Percentiles rank a stretch among this genome's conserved stretches.
Conservation (phyloP, 2,797 vertebrate species). For the Taenioides sp. region DNA sequence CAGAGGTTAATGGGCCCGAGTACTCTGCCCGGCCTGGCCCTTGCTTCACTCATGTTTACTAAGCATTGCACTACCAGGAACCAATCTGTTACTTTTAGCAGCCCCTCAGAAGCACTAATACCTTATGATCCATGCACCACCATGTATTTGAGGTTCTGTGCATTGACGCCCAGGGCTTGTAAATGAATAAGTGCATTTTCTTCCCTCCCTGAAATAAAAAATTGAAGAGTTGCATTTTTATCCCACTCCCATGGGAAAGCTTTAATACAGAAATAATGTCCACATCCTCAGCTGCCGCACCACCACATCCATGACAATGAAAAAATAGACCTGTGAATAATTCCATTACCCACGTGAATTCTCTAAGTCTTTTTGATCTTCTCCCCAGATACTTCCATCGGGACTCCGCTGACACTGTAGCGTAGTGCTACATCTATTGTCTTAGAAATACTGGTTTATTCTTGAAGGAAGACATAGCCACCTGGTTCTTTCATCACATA, state of each 20-base stretch:
- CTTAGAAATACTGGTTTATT: constrained; percentile 12
- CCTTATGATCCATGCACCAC: constrained; percentile 39
- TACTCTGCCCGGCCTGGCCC: constrained; percentile 41
- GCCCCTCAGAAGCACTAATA: constrained; percentile 45
- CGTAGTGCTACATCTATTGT: constrained; percentile 10
- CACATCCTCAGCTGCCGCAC: not conserved
- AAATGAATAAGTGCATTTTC: constrained; percentile 14
- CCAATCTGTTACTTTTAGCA: constrained; percentile 55
- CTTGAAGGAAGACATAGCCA: constrained; percentile 1
- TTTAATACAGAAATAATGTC: constrained; percentile 19
- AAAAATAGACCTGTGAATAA: constrained; percentile 24
- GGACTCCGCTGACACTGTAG: constrained; percentile 11
- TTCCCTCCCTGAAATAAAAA: constrained; percentile 11
- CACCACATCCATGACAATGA: constrained; percentile 13
- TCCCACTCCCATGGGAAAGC: not conserved
- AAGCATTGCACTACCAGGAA: constrained; percentile 57
- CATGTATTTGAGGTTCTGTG: constrained; percentile 28
- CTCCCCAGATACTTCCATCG: constrained; percentile 13
- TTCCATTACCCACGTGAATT: constrained; percentile 16
- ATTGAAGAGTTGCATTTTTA: constrained; percentile 8
- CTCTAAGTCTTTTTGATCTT: constrained; percentile 19
- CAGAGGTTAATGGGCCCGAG: constrained; percentile 68
- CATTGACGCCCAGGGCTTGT: constrained; percentile 10
- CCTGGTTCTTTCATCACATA: constrained; percentile 34
- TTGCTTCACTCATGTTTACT: constrained; percentile 64